A percentile compares a stretch with the other conserved stretches of the same genome.
Conservation (phyloP, 2,113 vertebrate genomes). For the Scopus umbretta region DNA sequence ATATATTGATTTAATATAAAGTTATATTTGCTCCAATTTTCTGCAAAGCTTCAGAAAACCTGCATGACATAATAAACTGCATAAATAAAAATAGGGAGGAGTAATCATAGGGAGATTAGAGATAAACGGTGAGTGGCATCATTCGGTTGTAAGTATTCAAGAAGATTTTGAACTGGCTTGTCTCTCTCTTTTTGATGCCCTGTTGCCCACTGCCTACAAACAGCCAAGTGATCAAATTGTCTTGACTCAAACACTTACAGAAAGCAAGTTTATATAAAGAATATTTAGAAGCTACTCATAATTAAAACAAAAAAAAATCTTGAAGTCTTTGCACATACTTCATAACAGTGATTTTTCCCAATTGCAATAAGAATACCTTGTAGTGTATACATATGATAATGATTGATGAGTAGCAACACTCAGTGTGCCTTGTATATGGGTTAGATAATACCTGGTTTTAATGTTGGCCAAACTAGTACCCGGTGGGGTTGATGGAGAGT, state of each 20-base stretch:
- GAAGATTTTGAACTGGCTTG: background rate
- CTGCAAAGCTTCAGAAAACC: background rate
- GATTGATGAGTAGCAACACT: background rate
- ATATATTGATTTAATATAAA: constrained; percentile 8
- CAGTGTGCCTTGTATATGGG: rapidly evolving
- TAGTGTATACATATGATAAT: background rate
- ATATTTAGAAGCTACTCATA: background rate
- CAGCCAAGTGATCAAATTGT: background rate
- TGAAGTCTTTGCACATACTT: background rate
- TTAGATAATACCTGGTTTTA: background rate
- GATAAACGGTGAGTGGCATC: background rate
- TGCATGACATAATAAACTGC: background rate
- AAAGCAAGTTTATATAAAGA: background rate
- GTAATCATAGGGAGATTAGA: background rate
- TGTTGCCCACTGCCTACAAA: background rate
- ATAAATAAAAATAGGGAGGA: background rate
- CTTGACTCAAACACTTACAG: background rate
- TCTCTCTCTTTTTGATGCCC: background rate
- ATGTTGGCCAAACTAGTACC: background rate
- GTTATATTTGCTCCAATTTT: background rate
- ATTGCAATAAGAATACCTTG: background rate
- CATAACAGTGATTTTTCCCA: background rate
- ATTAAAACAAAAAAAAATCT: background rate
- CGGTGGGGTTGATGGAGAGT: background rate
- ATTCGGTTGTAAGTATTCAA: background rate